phyloP scores from a whole-genome alignment of 1,140 invertebrate genomes.

The Laupala kohalensis region DNA sequence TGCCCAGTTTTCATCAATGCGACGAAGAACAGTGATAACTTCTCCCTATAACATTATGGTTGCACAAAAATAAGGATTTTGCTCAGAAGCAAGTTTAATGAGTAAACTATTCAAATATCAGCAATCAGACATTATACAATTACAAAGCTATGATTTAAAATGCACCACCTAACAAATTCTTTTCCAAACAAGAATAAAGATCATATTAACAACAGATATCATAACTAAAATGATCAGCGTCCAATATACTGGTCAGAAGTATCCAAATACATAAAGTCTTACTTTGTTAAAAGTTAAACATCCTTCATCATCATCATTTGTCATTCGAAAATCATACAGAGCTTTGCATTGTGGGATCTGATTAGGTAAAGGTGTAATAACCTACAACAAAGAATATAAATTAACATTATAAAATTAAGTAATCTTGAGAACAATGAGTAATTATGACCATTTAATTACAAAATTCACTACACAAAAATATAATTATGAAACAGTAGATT shows the following conservation, averaged over 20 bases:
- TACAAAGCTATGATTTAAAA: not conserved
- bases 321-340: constrained; percentile 84
- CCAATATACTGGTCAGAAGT: too few species aligned
- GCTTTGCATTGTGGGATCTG: constrained; percentile 79
- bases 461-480: not conserved
- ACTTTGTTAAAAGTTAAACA: constrained; percentile 87
- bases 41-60: constrained; percentile 54
- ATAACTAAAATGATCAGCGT: too few species aligned
- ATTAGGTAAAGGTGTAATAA: constrained; percentile 62
- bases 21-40: constrained; percentile 73
- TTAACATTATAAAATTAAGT: not conserved
- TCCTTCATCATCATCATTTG: constrained; percentile 80
- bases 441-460: too few species aligned
- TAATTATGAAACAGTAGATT: not conserved
- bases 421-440: not conserved
- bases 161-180: not conserved
- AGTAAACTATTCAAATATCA: too few species aligned
- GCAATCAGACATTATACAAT: too few species aligned
- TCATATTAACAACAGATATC: too few species aligned
- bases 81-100: too few species aligned
- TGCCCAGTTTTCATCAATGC: constrained; percentile 91
- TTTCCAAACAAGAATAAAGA: not conserved
- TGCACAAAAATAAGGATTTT: constrained; percentile 10
- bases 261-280: too few species aligned
- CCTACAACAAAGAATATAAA: constrained; percentile 35